Percentiles rank a stretch among this genome's conserved stretches.
These are phyloP conservation scores for Athalia cordata DNA, from an alignment of 2,888 invertebrate genomes.

Conservation along the genomic window DNA sequence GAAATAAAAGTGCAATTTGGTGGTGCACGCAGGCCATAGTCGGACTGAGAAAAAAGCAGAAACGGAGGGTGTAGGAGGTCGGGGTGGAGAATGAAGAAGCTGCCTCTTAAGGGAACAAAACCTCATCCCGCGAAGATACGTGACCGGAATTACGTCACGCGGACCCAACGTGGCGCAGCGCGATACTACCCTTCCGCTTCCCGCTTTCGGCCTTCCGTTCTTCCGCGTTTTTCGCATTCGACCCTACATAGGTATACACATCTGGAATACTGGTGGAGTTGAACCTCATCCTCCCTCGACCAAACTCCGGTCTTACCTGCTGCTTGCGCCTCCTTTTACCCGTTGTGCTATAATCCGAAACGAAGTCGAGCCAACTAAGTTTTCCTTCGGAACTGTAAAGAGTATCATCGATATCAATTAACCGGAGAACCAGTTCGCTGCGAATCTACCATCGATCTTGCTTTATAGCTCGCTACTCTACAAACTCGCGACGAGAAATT, in stretches of 20 bases:
- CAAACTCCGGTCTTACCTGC: background rate
- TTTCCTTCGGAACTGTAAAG: slow-evolving; percentile 33
- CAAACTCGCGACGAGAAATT: too few species aligned
- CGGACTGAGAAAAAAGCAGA: background rate
- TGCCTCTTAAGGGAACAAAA: slow-evolving; percentile 63
- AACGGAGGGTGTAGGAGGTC: background rate
- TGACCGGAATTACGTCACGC: slow-evolving; percentile 64
- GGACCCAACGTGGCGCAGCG: background rate
- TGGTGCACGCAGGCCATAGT: background rate
- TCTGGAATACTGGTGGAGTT: too few species aligned
- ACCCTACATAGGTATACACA: too few species aligned
- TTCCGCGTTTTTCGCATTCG: background rate
- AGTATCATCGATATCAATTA: slow-evolving; percentile 43
- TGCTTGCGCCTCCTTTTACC: slow-evolving; percentile 1
- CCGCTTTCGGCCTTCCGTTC: background rate
- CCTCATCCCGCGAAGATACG: slow-evolving; percentile 68
- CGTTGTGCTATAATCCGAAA: slow-evolving; percentile 21
- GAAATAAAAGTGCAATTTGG: slow-evolving; percentile 34
- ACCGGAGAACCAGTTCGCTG: slow-evolving; percentile 7
- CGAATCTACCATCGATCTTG: slow-evolving; percentile 22
- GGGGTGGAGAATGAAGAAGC: slow-evolving; percentile 13
- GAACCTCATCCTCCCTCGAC: too few species aligned
- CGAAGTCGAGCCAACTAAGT: slow-evolving; percentile 41
- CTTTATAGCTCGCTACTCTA: slow-evolving; percentile 21
- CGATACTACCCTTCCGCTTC: background rate